Evolutionary conservation across 1,140 invertebrate species (phyloP).

Genomic region (Drosophila willistoni): DNA sequence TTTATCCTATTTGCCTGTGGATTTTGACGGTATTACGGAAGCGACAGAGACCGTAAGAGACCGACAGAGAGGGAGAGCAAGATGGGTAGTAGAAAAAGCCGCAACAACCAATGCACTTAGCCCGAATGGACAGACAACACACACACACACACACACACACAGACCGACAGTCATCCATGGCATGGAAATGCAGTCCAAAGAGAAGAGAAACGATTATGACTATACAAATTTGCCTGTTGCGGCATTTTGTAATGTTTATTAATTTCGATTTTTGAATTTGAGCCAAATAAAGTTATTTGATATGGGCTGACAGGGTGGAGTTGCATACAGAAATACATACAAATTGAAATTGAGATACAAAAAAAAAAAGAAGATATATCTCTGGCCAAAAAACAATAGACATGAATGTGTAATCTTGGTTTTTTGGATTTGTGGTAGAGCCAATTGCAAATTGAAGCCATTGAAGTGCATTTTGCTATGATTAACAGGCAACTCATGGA

Average conservation of each 20-base stretch:
- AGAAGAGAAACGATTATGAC: conserved; percentile 54
- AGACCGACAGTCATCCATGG: neutral
- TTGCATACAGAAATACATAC: neutral
- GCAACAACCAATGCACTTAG: conserved; percentile 56
- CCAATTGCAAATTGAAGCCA: neutral
- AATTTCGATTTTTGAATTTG: conserved; percentile 55
- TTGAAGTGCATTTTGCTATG: neutral
- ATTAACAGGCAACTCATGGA: neutral
- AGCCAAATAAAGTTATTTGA: conserved; percentile 35
- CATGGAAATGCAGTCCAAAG: neutral
- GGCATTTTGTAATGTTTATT: conserved; percentile 63
- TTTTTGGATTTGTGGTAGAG: neutral
- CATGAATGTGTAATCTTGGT: neutral
- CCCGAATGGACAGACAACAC: conserved; percentile 17
- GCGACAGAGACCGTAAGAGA: conserved; percentile 9
- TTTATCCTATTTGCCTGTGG: conserved; percentile 62
- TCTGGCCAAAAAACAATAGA: neutral
- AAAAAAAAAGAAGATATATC: neutral
- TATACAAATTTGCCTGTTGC: conserved; percentile 60
- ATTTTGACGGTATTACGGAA: conserved; percentile 43
- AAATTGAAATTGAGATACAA: conserved; percentile 27
- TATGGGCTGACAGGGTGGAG: neutral
- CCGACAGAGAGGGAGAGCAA: conserved; percentile 11
- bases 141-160: neutral
- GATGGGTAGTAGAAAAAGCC: conserved; percentile 43